A percentile compares a stretch with the other conserved stretches of the same genome.
These are phyloP conservation scores for Strigamia maritima DNA, from an alignment of 2,888 invertebrate genomes.

Conservation along the genomic window DNA sequence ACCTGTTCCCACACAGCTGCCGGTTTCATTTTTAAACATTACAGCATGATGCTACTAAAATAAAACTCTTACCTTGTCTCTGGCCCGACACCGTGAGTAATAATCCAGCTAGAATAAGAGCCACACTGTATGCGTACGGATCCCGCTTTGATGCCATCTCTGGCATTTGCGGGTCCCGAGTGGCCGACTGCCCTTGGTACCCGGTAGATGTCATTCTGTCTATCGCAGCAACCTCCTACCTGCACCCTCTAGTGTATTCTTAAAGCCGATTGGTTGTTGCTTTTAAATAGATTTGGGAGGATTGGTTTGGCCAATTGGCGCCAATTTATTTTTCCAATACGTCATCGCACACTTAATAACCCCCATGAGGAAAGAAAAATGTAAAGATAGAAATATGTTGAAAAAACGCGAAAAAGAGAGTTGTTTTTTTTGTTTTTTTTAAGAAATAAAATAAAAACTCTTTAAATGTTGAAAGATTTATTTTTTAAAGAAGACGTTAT, in stretches of 20 bases:
- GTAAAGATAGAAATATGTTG: background rate
- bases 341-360: background rate
- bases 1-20: constrained; percentile 32
- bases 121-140: background rate
- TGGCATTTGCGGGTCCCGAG: constrained; percentile 26
- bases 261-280: background rate
- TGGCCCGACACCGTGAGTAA: background rate
- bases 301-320: constrained; percentile 34
- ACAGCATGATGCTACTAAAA: background rate
- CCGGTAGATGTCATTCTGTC: constrained; percentile 26
- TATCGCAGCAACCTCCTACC: constrained; percentile 7
- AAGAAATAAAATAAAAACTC: background rate
- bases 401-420: background rate
- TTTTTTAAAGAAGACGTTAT: background rate
- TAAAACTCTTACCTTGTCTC: background rate
- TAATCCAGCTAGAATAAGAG: constrained; percentile 3
- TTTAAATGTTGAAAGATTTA: background rate
- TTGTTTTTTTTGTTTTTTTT: background rate
- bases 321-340: constrained; percentile 19
- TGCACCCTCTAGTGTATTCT: constrained; percentile 1
- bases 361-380: background rate
- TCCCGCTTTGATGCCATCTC: constrained; percentile 23
- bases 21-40: background rate
- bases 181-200: constrained; percentile 30
- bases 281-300: background rate